phyloP scores from a whole-genome alignment of 1,140 invertebrate species.

The Hormaphis cornu region DNA sequence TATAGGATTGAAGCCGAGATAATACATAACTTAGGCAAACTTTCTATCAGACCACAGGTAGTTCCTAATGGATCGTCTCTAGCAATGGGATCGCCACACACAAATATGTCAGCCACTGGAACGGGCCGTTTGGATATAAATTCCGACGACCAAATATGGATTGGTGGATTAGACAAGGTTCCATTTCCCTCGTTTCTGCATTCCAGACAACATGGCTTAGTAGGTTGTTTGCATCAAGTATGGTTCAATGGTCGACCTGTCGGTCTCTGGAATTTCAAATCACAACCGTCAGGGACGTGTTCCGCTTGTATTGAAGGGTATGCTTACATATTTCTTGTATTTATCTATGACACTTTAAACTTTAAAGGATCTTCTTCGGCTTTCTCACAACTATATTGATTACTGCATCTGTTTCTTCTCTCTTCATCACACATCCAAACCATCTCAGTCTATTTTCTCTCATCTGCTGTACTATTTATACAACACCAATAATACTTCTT shows the following conservation, averaged over 20 bases:
- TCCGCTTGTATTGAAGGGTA: constrained; percentile 66
- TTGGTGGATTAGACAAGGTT: constrained; percentile 49
- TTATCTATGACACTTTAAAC: neutral
- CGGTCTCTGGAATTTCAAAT: constrained; percentile 81
- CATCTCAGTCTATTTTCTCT: no score
- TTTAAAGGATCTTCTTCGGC: no score
- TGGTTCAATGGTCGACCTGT: constrained; percentile 64
- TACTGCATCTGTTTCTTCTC: no score
- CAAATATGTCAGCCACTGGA: constrained; percentile 45
- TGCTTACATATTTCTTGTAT: constrained; percentile 36
- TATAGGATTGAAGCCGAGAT: constrained; percentile 60
- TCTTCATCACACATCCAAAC: no score
- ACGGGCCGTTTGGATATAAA: constrained; percentile 49
- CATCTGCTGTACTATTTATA: no score
- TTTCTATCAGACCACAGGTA: constrained; percentile 47
- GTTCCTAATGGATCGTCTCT: constrained; percentile 39
- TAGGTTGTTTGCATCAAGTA: constrained; percentile 70
- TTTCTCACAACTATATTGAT: no score
- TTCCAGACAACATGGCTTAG: constrained; percentile 45
- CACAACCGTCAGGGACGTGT: constrained; percentile 56
- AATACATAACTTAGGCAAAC: constrained; percentile 48
- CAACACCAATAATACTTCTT: no score
- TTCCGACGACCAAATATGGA: constrained; percentile 47
- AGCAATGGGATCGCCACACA: constrained; percentile 41
- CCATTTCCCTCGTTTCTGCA: constrained; percentile 36